A percentile compares a stretch with the other conserved stretches of the same genome.
Evolutionary conservation across 1,140 invertebrate genomes (phyloP).

Genomic region (Leptinotarsa texana): DNA sequence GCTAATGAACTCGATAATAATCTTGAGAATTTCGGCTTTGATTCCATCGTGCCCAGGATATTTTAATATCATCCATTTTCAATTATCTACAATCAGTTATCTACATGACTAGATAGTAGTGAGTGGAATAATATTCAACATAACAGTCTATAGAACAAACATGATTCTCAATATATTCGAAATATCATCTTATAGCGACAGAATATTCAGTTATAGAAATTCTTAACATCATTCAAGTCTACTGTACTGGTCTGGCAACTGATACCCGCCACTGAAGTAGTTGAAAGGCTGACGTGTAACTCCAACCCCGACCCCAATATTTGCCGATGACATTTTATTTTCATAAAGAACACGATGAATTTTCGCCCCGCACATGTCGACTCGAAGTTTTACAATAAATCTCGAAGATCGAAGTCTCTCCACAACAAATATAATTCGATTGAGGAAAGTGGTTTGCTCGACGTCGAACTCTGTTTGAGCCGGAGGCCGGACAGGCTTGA

Average conservation of each 20-base stretch:
- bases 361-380: conserved; percentile 20
- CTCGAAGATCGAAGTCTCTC: conserved; percentile 2
- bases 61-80: too few relatives aligned
- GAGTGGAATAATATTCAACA: too few relatives aligned
- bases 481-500: not conserved
- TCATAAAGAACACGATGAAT: conserved; percentile 17
- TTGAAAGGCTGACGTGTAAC: conserved; percentile 1
- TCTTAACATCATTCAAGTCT: not conserved
- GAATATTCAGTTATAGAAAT: conserved; percentile 2
- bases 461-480: not conserved
- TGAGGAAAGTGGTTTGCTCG: not conserved
- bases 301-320: conserved; percentile 12
- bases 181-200: not conserved
- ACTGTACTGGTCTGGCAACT: not conserved
- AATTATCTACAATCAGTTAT: too few relatives aligned
- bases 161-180: not conserved
- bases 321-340: conserved; percentile 18
- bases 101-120: too few relatives aligned
- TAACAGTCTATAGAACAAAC: too few relatives aligned
- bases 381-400: conserved; percentile 18
- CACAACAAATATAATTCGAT: conserved; percentile 16
- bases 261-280: not conserved
- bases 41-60: too few relatives aligned
- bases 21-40: too few relatives aligned
- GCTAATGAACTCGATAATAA: too few relatives aligned